phyloP scores from a whole-genome alignment of 2,888 invertebrate species.

The Agrotis ipsilon region DNA sequence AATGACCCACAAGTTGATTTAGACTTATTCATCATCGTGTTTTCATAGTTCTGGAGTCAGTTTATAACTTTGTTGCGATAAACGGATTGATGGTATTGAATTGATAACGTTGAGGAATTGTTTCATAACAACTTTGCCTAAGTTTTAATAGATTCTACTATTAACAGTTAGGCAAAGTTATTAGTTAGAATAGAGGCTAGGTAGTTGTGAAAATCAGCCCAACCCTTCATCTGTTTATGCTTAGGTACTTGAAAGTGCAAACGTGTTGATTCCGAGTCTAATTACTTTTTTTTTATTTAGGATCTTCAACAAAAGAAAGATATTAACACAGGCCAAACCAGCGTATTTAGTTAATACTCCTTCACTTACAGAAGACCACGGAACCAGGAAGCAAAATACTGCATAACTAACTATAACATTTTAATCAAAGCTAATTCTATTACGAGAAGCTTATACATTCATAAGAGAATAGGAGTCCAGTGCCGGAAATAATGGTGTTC shows the following conservation, averaged over 20 bases:
- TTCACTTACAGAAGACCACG: no score
- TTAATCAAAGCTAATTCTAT: neutral
- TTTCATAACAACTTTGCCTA: neutral
- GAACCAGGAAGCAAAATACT: no score
- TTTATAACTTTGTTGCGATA: conserved; percentile 58
- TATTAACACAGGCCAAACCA: no score
- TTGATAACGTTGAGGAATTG: neutral
- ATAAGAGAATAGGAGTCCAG: neutral
- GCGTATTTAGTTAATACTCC: no score
- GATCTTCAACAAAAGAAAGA: no score
- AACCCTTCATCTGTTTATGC: neutral
- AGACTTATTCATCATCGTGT: conserved; percentile 50
- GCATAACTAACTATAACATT: neutral
- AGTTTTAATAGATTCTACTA: neutral
- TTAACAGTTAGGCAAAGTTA: no score
- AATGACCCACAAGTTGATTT: conserved; percentile 66
- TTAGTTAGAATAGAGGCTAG: neutral
- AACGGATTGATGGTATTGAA: conserved; percentile 38
- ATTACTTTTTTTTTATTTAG: no score
- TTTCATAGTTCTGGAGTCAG: conserved; percentile 50
- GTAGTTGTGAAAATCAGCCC: neutral
- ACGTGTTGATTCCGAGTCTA: neutral
- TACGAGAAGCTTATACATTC: neutral
- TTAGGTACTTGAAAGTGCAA: neutral
- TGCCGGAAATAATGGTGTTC: no score